These are phyloP conservation scores for Zhuqinia jingwanae DNA, from an alignment of 2,888 invertebrate genomes.

Conservation along the genomic window DNA sequence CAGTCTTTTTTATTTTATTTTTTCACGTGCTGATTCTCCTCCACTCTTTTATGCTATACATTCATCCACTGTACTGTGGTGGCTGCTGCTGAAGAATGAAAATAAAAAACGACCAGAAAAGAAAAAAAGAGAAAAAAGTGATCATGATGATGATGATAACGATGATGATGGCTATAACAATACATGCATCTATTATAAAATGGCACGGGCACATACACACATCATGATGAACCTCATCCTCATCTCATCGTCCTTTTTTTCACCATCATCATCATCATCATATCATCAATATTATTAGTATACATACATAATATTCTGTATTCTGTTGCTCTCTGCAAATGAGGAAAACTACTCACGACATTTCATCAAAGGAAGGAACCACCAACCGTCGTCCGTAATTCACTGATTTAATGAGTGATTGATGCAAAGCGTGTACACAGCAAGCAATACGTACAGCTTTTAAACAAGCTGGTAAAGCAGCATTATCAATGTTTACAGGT, in stretches of 20 bases:
- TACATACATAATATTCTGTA: too few relatives aligned
- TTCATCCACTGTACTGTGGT: background rate
- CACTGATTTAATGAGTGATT: constrained; percentile 59
- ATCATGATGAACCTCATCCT: too few relatives aligned
- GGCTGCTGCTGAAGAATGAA: too few relatives aligned
- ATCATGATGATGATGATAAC: constrained; percentile 45
- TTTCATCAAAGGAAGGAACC: background rate
- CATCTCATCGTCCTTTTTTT: too few relatives aligned
- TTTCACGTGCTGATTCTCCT: constrained; percentile 33
- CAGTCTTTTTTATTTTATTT: constrained; percentile 3
- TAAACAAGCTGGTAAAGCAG: constrained; percentile 49
- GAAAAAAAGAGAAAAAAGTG: background rate
- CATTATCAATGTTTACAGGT: constrained; percentile 44
- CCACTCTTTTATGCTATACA: constrained; percentile 3
- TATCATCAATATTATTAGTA: constrained; percentile 30
- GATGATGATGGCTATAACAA: constrained; percentile 45
- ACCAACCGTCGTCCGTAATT: constrained; percentile 4
- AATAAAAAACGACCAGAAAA: background rate
- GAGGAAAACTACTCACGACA: constrained; percentile 63
- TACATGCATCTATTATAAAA: constrained; percentile 46
- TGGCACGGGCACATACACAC: constrained; percentile 51
- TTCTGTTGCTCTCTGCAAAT: constrained; percentile 29
- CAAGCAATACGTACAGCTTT: too few relatives aligned
- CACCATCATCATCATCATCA: constrained; percentile 31
- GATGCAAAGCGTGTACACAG: constrained; percentile 32